A percentile compares a stretch with the other conserved stretches of the same genome.
These are phyloP conservation scores for Poeciliopsis paucimaculata DNA, from an alignment of 2,797 vertebrate genomes.

Conservation along the genomic window DNA sequence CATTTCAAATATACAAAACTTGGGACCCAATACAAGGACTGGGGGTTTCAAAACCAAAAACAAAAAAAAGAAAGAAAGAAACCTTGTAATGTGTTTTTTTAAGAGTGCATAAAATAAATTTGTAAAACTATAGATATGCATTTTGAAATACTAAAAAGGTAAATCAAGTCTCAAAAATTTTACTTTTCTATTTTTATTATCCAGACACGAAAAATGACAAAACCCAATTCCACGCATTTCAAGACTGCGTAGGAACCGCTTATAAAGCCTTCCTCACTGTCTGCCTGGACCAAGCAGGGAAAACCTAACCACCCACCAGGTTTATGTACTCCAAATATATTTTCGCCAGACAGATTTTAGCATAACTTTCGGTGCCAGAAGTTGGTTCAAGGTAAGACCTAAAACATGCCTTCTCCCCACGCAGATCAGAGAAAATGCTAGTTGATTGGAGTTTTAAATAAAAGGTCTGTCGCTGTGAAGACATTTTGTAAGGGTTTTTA, in stretches of 20 bases:
- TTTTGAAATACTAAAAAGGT: not conserved
- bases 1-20: not conserved
- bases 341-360: slow-evolving; percentile 6
- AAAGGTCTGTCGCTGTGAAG: not conserved
- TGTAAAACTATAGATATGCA: not conserved
- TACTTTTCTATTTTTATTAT: not conserved
- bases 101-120: not conserved
- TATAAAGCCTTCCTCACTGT: not conserved
- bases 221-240: not conserved
- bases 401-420: not conserved
- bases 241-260: not conserved
- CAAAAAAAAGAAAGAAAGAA: too few relatives aligned
- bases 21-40: not conserved
- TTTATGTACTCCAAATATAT: not conserved
- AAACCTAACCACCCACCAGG: slow-evolving; percentile 1
- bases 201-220: not conserved
- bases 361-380: slow-evolving; percentile 9
- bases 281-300: slow-evolving; percentile 3
- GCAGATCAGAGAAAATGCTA: not conserved
- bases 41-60: not conserved
- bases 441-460: not conserved
- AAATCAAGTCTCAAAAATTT: not conserved
- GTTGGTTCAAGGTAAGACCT: slow-evolving; percentile 6
- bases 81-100: too few relatives aligned
- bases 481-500: not conserved